These are phyloP conservation scores for Tetrapedia diversipes DNA, from an alignment of 2,888 invertebrate genomes.

Conservation along the genomic window DNA sequence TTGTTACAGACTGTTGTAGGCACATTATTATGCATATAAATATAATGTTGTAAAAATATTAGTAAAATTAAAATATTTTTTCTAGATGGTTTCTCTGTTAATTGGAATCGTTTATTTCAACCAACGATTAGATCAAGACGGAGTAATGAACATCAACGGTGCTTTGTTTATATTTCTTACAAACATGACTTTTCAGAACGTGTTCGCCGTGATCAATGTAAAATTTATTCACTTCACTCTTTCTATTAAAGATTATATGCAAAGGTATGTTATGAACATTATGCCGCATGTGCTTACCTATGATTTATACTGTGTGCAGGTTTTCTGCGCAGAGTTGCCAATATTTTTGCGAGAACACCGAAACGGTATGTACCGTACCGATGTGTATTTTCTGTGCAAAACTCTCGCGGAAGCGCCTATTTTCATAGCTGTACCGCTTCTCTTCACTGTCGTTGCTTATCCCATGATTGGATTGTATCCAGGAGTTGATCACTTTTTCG, in stretches of 20 bases:
- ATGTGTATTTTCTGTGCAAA: constrained; percentile 95
- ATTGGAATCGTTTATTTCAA: constrained; percentile 95
- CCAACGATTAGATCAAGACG: constrained; percentile 92
- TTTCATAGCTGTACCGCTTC: constrained; percentile 91
- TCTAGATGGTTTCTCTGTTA: constrained; percentile 93
- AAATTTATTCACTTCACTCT: constrained; percentile 83
- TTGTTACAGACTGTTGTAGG: constrained; percentile 94
- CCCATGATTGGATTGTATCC: constrained; percentile 94
- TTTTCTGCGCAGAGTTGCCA: constrained; percentile 94
- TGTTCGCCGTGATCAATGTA: constrained; percentile 97
- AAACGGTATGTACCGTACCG: constrained; percentile 95
- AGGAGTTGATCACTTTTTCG: constrained; percentile 88
- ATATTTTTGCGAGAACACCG: constrained; percentile 94
- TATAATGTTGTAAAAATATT: not conserved
- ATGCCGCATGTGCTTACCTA: not conserved
- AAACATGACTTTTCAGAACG: constrained; percentile 96
- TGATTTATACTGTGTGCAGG: constrained; percentile 83
- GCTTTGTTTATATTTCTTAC: constrained; percentile 95
- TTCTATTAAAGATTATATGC: no score
- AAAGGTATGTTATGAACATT: no score
- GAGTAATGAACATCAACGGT: constrained; percentile 97
- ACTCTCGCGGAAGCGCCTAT: constrained; percentile 95
- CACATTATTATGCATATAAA: constrained; percentile 55
- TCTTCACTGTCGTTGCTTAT: constrained; percentile 93
- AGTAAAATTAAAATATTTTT: constrained; percentile 46